Base-by-base conservation (phyloP, 2,888 invertebrate genomes). In the Leptinotarsa tumamoca region DNA sequence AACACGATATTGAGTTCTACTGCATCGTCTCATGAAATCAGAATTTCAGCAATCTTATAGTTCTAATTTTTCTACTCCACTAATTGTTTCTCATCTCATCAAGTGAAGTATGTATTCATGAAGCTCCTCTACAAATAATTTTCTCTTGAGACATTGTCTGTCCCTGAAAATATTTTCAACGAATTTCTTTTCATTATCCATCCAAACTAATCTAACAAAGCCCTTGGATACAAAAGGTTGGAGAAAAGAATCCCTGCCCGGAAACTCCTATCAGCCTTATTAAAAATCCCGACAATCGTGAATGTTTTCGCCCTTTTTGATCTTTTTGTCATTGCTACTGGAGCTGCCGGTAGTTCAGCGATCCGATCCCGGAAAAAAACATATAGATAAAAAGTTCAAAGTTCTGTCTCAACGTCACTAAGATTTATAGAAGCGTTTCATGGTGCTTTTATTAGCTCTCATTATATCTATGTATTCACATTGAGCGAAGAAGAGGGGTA, bases 241-340 rank as follows among this genome's bases (percentile, higher is more conserved):
- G 43, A 63, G 63, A 63, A 63, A 63, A 63, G 63, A 43, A 17
- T 18, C 63, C 5, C 33, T 33, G 63, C 63, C 33, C 43, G 63
- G 63, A 63, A 43, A 27, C 61, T 21, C 33, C 63, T n/a, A 63
- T 63, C 43, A 33, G 43, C 63, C 63, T 63, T 33, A 63, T 63
- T 63, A 63, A 63, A 63, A 63, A 63, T 63, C 63, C 43, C 5
- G 63, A 63, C 63, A 43, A 63, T 63, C 63, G 33, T 63, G 63
- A 63, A 63, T 63, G 63, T 33, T 63, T 63, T 43, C 63, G 2
- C 33, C 5, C 15, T 63, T 63, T 63, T 63, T 63, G 63, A 63
- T 63, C 63, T 33, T 33, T 63, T 63, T 63, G 43, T 63, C 63
- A n/a, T 43, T 63, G 63, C 18, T 43, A 3, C 17, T 17, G 43